Percentiles rank a stretch among this genome's conserved stretches.
These are phyloP conservation scores for Copidosoma floridanum DNA, from an alignment of 1,140 invertebrate species.

Conservation along the genomic window DNA sequence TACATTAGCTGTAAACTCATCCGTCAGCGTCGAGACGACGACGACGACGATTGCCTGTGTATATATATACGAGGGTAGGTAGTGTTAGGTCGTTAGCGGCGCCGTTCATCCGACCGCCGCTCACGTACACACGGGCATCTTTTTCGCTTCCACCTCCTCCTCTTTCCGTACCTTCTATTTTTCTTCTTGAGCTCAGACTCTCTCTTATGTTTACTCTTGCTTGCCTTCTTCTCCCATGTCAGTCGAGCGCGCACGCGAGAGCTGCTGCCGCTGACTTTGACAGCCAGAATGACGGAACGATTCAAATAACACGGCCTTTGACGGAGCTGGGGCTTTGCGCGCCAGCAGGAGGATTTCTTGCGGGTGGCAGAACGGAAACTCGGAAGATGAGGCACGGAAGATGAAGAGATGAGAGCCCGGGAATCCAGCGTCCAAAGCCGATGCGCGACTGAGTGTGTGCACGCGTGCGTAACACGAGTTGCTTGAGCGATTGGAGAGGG, in stretches of 20 bases:
- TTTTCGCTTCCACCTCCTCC: not conserved
- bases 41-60: not conserved
- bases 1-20: constrained; percentile 56
- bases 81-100: constrained; percentile 52
- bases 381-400: not conserved
- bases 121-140: not conserved
- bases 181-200: no score
- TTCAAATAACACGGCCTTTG: constrained; percentile 28
- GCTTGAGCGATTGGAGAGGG: not conserved
- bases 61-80: constrained; percentile 21
- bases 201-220: not conserved
- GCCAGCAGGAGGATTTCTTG: constrained; percentile 4
- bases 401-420: not conserved
- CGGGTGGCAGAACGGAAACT: constrained; percentile 23
- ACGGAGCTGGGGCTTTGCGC: no score
- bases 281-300: constrained; percentile 28
- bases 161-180: no score
- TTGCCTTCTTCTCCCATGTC: not conserved
- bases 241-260: not conserved
- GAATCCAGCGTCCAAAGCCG: not conserved
- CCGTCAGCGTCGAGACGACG: constrained; percentile 53
- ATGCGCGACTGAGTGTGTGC: not conserved
- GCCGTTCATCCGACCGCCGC: constrained; percentile 37
- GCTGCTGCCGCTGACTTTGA: constrained; percentile 6
- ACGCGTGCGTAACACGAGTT: constrained; percentile 14